A percentile compares a stretch with the other conserved stretches of the same genome.
These are phyloP conservation scores for Paelopatides confundens DNA, from an alignment of 53 echinoderm and acorn worm species.

Conservation along the genomic window DNA sequence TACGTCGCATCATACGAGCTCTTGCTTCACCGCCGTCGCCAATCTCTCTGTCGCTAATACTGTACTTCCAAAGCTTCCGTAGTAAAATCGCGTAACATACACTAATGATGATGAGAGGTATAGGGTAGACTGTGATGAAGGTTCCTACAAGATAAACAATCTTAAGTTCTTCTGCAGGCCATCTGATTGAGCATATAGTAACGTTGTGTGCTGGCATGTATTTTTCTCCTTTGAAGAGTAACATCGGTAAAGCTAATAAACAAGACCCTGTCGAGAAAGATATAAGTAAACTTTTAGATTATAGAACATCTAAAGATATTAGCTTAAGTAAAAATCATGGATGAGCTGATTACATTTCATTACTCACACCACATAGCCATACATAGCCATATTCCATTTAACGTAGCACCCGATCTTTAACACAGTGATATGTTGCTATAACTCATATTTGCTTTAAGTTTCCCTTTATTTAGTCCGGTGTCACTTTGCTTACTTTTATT, in stretches of 20 bases:
- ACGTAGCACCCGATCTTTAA: too few relatives aligned
- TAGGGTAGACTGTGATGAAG: background rate
- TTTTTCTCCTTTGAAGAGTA: background rate
- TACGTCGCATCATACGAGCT: constrained; percentile 56
- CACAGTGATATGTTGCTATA: too few relatives aligned
- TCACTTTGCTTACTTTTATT: too few relatives aligned
- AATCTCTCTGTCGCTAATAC: constrained; percentile 6
- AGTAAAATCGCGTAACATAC: constrained; percentile 39
- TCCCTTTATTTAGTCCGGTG: too few relatives aligned
- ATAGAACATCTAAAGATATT: too few relatives aligned
- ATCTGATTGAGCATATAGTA: background rate
- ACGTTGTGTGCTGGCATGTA: too few relatives aligned
- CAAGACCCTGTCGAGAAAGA: background rate
- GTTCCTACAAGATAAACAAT: constrained; percentile 6
- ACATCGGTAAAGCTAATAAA: background rate
- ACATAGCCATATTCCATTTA: too few relatives aligned
- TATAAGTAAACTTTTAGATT: background rate
- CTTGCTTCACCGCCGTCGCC: background rate
- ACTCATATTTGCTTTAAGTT: too few relatives aligned
- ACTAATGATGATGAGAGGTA: constrained; percentile 23
- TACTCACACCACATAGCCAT: too few relatives aligned
- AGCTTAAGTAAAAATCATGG: too few relatives aligned
- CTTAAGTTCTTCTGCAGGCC: background rate
- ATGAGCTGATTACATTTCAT: too few relatives aligned
- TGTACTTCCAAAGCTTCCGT: constrained; percentile 32